Base-by-base conservation (phyloP, 2,797 vertebrate species). In the Mastacembelus armatus region DNA sequence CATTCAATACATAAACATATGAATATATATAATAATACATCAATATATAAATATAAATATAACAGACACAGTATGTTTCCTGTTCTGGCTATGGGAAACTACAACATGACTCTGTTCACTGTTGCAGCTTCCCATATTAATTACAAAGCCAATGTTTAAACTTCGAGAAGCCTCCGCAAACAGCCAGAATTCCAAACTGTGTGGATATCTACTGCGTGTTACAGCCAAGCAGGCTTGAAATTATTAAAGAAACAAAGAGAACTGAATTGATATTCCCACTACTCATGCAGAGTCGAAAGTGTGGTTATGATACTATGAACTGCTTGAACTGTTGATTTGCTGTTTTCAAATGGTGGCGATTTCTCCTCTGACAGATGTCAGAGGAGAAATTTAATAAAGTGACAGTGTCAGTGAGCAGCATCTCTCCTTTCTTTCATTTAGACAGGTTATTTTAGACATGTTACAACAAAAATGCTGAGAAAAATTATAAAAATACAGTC, bases 121-220 rank as follows among this genome's bases (percentile, higher is more conserved):
- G 11, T 27, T 47, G 18, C 26, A 47, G 42, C 12, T 7, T 14
- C 44, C 38, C 33, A 14, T 64, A 67, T 77, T 77, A 40, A 77
- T 68, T 69, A 77, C 60, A 80, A 73, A 81, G 65, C 57, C 51
- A 73, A 77, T 45, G 73, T 81, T 82, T 66, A 24, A 77, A 76
- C 33, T 38, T 57, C 5, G 8, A 27, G 74, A 43, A 71, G 30
- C 38, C 52, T 67, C 50, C 26, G 45, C 39, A 65, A 79, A 82
- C 18, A 58, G 22, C 26, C 44, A 43, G 16, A 75, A 70, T 47
- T 76, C 47, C 64, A 73, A 51, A 22, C 59, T 60, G 2, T 44
- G 29, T 33, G n/a, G 63, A 77, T n/a, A n/a, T n/a, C n/a, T n/a
- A n/a, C n/a, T n/a, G n/a, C n/a, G n/a, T n/a, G n/a, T n/a, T n/a